Evolutionary conservation across 1,140 invertebrate genomes (phyloP).

Genomic region (Pogonomyrmex barbatus): DNA sequence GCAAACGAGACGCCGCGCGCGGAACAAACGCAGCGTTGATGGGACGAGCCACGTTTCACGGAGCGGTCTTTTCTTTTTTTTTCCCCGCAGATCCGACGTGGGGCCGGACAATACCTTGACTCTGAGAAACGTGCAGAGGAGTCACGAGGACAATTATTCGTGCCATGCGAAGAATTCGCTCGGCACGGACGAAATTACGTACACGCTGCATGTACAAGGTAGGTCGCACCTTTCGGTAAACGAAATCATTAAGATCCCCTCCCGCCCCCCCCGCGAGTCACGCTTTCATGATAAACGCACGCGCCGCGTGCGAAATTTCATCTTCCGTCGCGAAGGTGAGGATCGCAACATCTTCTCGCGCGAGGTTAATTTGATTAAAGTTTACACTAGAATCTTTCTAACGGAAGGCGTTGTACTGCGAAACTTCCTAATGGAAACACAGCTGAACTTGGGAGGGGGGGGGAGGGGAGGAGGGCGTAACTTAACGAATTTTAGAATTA

Average conservation of each 20-base stretch:
- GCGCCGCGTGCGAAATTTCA: neutral
- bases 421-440: neutral
- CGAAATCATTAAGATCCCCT: neutral
- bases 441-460: neutral
- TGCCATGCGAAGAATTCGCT: slow-evolving; percentile 88
- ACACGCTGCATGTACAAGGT: slow-evolving; percentile 88
- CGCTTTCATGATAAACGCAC: neutral
- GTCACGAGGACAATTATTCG: slow-evolving; percentile 89
- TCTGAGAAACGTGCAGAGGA: slow-evolving; percentile 87
- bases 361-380: slow-evolving; percentile 1
- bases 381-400: neutral
- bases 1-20: slow-evolving; percentile 1
- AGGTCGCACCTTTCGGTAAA: slow-evolving; percentile 32
- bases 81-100: slow-evolving; percentile 82
- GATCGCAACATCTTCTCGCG: neutral
- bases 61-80: slow-evolving; percentile 45
- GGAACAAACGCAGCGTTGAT: neutral
- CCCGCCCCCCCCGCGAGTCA: neutral
- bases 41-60: neutral
- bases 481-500: neutral
- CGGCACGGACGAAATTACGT: slow-evolving; percentile 88
- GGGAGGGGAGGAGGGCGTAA: neutral
- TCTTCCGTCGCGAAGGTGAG: no score
- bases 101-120: slow-evolving; percentile 88
- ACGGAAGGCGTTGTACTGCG: neutral